Conservation (phyloP, 2,113 vertebrate genomes). For the Triplophysa dalaica region DNA sequence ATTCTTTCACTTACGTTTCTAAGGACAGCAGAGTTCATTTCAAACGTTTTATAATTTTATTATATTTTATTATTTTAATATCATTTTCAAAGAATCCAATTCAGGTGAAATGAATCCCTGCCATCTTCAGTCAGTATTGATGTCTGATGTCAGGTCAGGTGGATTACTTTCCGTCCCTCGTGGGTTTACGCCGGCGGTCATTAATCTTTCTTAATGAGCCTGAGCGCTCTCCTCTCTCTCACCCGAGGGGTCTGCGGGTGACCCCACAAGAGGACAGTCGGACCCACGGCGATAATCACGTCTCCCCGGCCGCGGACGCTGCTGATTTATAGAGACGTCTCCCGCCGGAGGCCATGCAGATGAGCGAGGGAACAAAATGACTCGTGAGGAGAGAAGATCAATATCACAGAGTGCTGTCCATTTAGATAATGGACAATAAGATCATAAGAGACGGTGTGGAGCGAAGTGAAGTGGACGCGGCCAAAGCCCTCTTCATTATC, state of each 20-base stretch:
- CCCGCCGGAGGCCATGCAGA: slow-evolving; percentile 69
- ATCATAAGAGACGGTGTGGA: slow-evolving; percentile 78
- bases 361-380: slow-evolving; percentile 75
- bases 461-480: slow-evolving; percentile 78
- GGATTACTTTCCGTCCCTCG: neutral
- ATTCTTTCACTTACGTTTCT: too few relatives aligned
- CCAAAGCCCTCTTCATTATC: slow-evolving; percentile 82
- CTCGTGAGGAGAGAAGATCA: slow-evolving; percentile 82
- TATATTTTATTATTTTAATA: too few relatives aligned
- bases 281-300: slow-evolving; percentile 70
- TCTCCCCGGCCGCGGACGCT: slow-evolving; percentile 47
- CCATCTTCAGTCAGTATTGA: too few relatives aligned
- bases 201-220: slow-evolving; percentile 43
- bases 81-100: too few relatives aligned
- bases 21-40: too few relatives aligned
- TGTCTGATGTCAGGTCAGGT: slow-evolving; percentile 10
- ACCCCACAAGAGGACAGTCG: slow-evolving; percentile 30
- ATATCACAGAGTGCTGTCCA: slow-evolving; percentile 86
- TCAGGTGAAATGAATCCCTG: too few relatives aligned
- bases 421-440: slow-evolving; percentile 90
- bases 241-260: neutral
- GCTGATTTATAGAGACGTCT: slow-evolving; percentile 73
- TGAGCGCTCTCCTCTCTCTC: neutral
- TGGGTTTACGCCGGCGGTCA: neutral
- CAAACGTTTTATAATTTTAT: too few relatives aligned